phyloP scores from a whole-genome alignment of 2,113 vertebrate genomes.

The Corythaixoides concolor region DNA sequence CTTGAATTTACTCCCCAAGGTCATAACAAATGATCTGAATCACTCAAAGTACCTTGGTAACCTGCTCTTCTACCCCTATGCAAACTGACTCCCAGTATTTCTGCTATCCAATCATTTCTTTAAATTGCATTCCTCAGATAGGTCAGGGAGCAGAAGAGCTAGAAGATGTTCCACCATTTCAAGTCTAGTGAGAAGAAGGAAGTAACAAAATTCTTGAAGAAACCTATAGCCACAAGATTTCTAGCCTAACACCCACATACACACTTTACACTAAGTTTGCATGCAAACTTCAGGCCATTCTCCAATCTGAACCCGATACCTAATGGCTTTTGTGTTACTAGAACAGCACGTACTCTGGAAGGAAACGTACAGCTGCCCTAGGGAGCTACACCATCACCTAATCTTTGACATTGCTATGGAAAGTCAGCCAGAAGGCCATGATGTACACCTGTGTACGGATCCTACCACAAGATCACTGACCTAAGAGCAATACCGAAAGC shows the following conservation, averaged over 20 bases:
- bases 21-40: slow-evolving; percentile 6
- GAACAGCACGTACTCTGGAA: not conserved
- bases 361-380: not conserved
- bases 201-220: not conserved
- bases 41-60: not conserved
- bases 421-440: not conserved
- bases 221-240: not conserved
- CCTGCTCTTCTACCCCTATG: not conserved
- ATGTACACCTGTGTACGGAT: not conserved
- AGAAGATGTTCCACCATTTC: not conserved
- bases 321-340: not conserved
- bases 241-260: not conserved
- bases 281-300: not conserved
- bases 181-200: not conserved
- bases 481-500: not conserved
- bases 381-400: not conserved
- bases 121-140: not conserved
- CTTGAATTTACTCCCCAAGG: not conserved
- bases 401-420: not conserved
- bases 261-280: not conserved
- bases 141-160: not conserved
- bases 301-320: not conserved
- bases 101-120: not conserved
- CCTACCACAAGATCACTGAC: not conserved
- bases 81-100: not conserved